These are phyloP conservation scores for Rhizoglyphus robini DNA, from an alignment of 1,140 invertebrate species.

Conservation along the genomic window DNA sequence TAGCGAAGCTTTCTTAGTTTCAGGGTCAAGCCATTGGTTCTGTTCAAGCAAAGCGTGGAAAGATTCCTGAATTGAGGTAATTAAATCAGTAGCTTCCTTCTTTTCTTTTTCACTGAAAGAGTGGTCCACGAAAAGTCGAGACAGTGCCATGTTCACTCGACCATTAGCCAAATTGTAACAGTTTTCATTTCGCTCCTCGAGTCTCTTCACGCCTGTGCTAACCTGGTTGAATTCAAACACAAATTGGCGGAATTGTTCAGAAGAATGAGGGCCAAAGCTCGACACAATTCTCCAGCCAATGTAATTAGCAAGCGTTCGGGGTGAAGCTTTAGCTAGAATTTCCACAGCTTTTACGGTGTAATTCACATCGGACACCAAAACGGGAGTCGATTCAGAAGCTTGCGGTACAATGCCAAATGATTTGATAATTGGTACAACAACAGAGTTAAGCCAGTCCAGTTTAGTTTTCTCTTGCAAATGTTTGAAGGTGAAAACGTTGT, in stretches of 20 bases:
- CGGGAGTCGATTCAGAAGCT: background rate
- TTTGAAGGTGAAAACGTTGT: background rate
- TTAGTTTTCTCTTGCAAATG: background rate
- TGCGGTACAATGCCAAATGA: background rate
- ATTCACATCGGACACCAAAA: background rate
- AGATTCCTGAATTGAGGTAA: constrained; percentile 28
- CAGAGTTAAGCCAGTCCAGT: background rate
- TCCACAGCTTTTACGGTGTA: background rate
- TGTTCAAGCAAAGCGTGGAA: constrained; percentile 34
- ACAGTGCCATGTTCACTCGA: constrained; percentile 38
- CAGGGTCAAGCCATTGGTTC: constrained; percentile 76
- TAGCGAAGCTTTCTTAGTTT: constrained; percentile 55
- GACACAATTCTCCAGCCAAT: constrained; percentile 59
- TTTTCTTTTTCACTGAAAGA: background rate
- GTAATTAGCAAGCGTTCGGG: constrained; percentile 56
- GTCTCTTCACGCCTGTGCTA: constrained; percentile 30
- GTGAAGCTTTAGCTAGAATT: constrained; percentile 30
- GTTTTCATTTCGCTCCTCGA: constrained; percentile 32
- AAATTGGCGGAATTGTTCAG: constrained; percentile 34
- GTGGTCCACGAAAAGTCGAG: constrained; percentile 25
- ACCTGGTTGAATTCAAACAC: constrained; percentile 39
- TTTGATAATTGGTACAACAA: too few species aligned
- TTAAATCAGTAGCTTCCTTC: constrained; percentile 45
- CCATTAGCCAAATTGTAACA: constrained; percentile 37
- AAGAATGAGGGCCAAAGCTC: constrained; percentile 55